A percentile compares a stretch with the other conserved stretches of the same genome.
Evolutionary conservation across 2,888 invertebrate species (phyloP).

Genomic region (Allygus modestus): DNA sequence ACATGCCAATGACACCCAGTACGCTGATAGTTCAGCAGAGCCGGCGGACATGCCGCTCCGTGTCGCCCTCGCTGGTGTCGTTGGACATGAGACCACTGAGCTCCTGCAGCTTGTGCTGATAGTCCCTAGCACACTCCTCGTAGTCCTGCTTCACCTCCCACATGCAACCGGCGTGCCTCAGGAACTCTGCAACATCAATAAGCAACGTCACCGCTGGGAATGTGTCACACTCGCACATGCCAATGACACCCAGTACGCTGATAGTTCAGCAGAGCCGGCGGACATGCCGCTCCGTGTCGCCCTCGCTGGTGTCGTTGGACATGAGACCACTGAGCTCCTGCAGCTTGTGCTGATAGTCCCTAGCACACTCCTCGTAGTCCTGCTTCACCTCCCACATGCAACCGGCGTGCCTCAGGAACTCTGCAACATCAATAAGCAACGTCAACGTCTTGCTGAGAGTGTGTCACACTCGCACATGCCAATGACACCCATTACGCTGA

Average conservation of each 20-base stretch:
- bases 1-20: background rate
- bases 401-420: conserved; percentile 86
- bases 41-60: conserved; percentile 75
- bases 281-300: conserved; percentile 75
- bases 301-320: conserved; percentile 65
- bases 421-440: conserved; percentile 72
- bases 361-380: conserved; percentile 86
- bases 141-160: conserved; percentile 85
- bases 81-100: conserved; percentile 61
- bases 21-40: too few relatives aligned
- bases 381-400: conserved; percentile 86
- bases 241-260: too few relatives aligned
- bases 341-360: conserved; percentile 83
- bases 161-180: conserved; percentile 87
- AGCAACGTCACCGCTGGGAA: background rate
- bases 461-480: background rate
- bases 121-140: conserved; percentile 84
- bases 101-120: conserved; percentile 80
- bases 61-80: conserved; percentile 72
- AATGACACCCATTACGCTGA: too few relatives aligned
- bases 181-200: conserved; percentile 78
- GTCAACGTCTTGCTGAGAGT: background rate
- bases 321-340: conserved; percentile 63
- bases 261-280: conserved; percentile 78
- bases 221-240: background rate